phyloP scores from a whole-genome alignment of 2,888 invertebrate genomes.

The Orthosia gothica region DNA sequence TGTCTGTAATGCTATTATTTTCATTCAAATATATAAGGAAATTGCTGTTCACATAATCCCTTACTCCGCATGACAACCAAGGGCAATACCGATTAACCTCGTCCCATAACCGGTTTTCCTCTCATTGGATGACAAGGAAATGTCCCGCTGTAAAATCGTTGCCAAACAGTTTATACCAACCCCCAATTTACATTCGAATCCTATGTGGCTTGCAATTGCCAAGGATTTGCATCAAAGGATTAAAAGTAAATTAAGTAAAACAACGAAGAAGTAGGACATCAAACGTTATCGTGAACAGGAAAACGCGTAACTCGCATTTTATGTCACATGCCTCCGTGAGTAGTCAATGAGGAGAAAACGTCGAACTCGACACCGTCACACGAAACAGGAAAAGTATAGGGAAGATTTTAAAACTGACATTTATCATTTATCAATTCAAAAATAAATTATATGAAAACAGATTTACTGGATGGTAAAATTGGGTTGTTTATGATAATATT shows the following conservation, averaged over 20 bases:
- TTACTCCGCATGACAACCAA: neutral
- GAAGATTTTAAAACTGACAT: conserved; percentile 25
- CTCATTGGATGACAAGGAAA: neutral
- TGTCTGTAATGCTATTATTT: neutral
- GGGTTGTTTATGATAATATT: neutral
- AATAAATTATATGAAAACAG: conserved; percentile 34
- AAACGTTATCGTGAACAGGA: neutral
- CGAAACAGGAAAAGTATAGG: conserved; percentile 19
- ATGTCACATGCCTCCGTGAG: conserved; percentile 33
- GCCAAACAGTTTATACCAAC: conserved; percentile 3
- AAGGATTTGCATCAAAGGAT: neutral
- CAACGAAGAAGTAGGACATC: too few relatives aligned
- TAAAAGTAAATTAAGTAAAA: conserved; percentile 15
- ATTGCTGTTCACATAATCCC: neutral
- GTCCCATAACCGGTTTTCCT: neutral
- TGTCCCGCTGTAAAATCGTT: neutral
- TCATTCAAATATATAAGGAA: neutral
- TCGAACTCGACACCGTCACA: conserved; percentile 3
- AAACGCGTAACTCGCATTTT: conserved; percentile 4
- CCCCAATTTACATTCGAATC: conserved; percentile 7
- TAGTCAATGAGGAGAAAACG: conserved; percentile 44
- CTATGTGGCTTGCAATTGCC: conserved; percentile 2
- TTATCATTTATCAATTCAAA: too few relatives aligned
- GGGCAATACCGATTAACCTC: neutral
- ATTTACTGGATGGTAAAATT: conserved; percentile 12